These are phyloP conservation scores for Planiliza haematocheilus DNA, from an alignment of 2,113 vertebrate genomes.

Conservation along the genomic window DNA sequence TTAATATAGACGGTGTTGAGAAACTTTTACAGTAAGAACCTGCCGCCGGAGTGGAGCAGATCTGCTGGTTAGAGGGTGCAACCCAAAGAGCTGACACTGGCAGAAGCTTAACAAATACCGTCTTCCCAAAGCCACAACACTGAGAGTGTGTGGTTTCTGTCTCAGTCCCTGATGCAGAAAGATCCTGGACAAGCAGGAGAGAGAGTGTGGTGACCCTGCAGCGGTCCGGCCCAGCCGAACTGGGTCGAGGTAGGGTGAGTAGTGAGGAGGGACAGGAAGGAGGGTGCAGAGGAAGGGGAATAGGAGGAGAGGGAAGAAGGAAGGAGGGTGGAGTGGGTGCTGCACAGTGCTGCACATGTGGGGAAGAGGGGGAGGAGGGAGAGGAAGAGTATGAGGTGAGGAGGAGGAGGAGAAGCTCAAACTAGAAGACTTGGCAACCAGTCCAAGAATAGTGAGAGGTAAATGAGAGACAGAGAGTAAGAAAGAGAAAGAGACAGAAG, in stretches of 20 bases:
- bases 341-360: constrained; percentile 73
- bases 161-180: constrained; percentile 81
- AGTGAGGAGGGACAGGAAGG: constrained; percentile 63
- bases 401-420: constrained; percentile 88
- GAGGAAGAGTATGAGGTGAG: constrained; percentile 74
- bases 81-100: constrained; percentile 42
- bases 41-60: constrained; percentile 49
- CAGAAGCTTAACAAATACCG: constrained; percentile 85
- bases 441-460: constrained; percentile 80
- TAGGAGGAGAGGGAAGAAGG: neutral
- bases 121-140: constrained; percentile 79
- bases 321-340: constrained; percentile 33
- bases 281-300: constrained; percentile 35
- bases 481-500: constrained; percentile 55
- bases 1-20: neutral
- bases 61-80: constrained; percentile 6
- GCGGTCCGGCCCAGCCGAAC: constrained; percentile 71
- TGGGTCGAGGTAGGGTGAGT: constrained; percentile 72
- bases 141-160: constrained; percentile 78
- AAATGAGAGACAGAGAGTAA: constrained; percentile 51
- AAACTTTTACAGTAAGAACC: constrained; percentile 20
- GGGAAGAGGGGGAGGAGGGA: constrained; percentile 46
- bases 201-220: constrained; percentile 78
- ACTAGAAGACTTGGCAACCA: constrained; percentile 89
- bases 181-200: constrained; percentile 83